These are phyloP conservation scores for Onychomys arenicola DNA, from an alignment of 2,797 vertebrate species.

Conservation along the genomic window DNA sequence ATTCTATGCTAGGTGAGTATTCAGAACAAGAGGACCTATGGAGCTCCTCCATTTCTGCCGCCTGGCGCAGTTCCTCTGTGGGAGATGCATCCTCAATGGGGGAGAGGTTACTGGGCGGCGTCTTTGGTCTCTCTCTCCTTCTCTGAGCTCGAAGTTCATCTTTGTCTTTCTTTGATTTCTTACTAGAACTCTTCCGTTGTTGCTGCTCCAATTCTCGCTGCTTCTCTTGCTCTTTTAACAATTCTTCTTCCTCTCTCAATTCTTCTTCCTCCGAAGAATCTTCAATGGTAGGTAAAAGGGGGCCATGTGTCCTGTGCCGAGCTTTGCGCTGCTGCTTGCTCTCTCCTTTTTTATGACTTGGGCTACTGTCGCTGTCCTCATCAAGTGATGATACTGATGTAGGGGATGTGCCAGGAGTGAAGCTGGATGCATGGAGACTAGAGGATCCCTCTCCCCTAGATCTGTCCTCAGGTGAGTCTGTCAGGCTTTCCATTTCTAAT, in stretches of 20 bases:
- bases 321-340: conserved; percentile 96
- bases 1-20: conserved; percentile 95
- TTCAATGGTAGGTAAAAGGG: conserved; percentile 95
- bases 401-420: conserved; percentile 96
- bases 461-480: conserved; percentile 96
- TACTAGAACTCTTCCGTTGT: conserved; percentile 93
- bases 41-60: conserved; percentile 91
- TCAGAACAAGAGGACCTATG: conserved; percentile 94
- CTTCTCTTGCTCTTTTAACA: conserved; percentile 96
- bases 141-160: conserved; percentile 97
- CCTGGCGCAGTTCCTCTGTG: conserved; percentile 92
- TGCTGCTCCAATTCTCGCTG: conserved; percentile 91
- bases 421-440: conserved; percentile 95
- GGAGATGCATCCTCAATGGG: conserved; percentile 94
- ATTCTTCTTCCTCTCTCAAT: conserved; percentile 95
- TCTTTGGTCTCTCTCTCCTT: conserved; percentile 95
- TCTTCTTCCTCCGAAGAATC: conserved; percentile 98
- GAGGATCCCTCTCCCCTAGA: conserved; percentile 98
- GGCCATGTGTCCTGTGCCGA: conserved; percentile 94
- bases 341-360: conserved; percentile 95
- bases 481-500: conserved; percentile 95
- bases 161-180: conserved; percentile 99
- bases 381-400: conserved; percentile 98
- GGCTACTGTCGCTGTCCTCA: conserved; percentile 98
- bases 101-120: conserved; percentile 97